A percentile compares a stretch with the other conserved stretches of the same genome.
Evolutionary conservation across 1,140 invertebrate genomes (phyloP).

Genomic region (Phymorhynchus buccinoides): DNA sequence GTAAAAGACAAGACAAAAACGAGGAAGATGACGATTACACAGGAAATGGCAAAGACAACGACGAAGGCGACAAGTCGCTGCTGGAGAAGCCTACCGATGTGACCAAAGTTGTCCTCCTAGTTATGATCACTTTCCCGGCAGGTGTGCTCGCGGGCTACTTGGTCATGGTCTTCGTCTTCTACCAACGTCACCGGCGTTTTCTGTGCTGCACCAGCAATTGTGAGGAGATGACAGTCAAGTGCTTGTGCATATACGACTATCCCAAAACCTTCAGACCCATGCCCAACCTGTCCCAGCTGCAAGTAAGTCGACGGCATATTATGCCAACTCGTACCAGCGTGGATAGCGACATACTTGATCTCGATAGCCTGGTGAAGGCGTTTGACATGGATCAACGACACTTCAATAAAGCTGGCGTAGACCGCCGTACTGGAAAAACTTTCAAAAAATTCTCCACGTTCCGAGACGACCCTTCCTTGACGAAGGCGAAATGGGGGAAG

Average conservation of each 20-base stretch:
- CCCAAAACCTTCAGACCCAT: neutral
- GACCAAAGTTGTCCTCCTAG: neutral
- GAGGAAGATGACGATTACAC: too few species aligned
- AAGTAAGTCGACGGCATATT: neutral
- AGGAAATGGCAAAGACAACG: too few species aligned
- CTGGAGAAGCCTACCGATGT: neutral
- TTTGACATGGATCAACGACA: neutral
- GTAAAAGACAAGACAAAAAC: too few species aligned
- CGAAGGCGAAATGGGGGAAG: neutral
- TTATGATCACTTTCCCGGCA: neutral
- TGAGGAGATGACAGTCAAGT: neutral
- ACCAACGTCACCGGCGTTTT: neutral
- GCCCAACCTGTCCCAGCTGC: neutral
- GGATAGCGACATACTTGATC: neutral
- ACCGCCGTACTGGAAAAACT: neutral
- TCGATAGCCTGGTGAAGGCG: neutral
- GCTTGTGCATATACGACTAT: neutral
- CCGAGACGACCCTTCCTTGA: neutral
- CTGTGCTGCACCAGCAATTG: neutral
- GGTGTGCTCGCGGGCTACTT: neutral
- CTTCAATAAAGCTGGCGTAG: neutral
- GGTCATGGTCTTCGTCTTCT: neutral
- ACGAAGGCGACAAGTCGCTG: neutral
- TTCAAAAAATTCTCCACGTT: neutral
- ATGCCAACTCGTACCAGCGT: too few species aligned